Percentiles rank a stretch among this genome's conserved stretches.
Evolutionary conservation across 2,797 vertebrate genomes (phyloP).

Genomic region (Siniperca scherzeri): DNA sequence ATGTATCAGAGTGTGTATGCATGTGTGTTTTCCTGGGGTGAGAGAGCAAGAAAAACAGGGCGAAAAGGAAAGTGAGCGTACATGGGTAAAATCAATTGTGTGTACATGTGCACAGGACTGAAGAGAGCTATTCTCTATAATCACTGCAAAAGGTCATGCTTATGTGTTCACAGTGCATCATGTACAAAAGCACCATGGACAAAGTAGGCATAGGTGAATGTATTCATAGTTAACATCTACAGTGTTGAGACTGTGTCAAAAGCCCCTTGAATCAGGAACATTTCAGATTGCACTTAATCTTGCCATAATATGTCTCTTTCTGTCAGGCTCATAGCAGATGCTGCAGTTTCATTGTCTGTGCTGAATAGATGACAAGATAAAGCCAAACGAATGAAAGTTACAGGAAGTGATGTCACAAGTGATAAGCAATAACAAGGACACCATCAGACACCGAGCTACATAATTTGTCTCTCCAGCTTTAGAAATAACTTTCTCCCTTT

Average conservation of each 20-base stretch:
- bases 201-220: constrained; percentile 5
- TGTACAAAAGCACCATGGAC: neutral
- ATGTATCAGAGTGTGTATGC: neutral
- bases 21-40: neutral
- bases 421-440: constrained; percentile 81
- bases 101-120: neutral
- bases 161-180: neutral
- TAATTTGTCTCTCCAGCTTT: constrained; percentile 76
- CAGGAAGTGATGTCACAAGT: constrained; percentile 81
- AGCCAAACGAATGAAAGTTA: constrained; percentile 68
- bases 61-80: neutral
- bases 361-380: constrained; percentile 81
- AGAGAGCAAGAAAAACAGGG: neutral
- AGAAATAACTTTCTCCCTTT: constrained; percentile 76
- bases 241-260: constrained; percentile 49
- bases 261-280: constrained; percentile 58
- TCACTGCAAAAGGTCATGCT: neutral
- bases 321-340: constrained; percentile 66
- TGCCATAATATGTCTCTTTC: constrained; percentile 67
- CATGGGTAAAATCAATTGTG: neutral
- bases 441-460: constrained; percentile 74
- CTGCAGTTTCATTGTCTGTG: constrained; percentile 70
- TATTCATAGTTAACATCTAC: constrained; percentile 27
- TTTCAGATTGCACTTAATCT: constrained; percentile 75
- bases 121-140: constrained; percentile 3